These are phyloP conservation scores for Garrulus glandarius DNA, from an alignment of 2,797 vertebrate genomes.

Conservation along the genomic window DNA sequence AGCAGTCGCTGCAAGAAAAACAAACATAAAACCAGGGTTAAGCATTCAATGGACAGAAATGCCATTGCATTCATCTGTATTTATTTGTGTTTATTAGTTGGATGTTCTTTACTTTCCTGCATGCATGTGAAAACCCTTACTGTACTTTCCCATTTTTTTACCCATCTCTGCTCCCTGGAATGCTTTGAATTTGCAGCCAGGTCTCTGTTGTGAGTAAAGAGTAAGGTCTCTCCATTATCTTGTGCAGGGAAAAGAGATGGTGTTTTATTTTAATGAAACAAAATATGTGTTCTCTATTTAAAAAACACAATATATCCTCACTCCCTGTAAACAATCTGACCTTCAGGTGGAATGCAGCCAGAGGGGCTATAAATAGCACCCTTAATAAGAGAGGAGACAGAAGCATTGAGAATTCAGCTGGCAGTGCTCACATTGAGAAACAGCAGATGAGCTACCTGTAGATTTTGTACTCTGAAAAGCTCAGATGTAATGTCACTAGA, in stretches of 20 bases:
- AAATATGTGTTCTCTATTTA: conserved; percentile 66
- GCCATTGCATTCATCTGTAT: not conserved
- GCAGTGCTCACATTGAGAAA: not conserved
- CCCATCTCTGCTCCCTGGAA: not conserved
- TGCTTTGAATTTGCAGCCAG: not conserved
- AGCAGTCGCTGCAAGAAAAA: not conserved
- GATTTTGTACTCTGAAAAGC: not conserved
- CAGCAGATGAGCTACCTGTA: conserved; percentile 5
- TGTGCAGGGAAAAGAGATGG: conserved; percentile 18
- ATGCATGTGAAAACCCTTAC: not conserved
- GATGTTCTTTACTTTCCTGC: not conserved
- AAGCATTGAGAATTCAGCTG: not conserved
- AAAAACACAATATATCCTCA: conserved; percentile 68
- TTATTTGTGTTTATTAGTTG: not conserved
- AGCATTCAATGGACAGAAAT: not conserved
- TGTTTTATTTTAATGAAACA: conserved; percentile 38
- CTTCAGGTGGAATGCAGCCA: conserved; percentile 68
- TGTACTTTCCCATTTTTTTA: not conserved
- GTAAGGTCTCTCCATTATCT: not conserved
- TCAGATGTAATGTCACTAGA: not conserved
- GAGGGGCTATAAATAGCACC: conserved; percentile 69
- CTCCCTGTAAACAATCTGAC: conserved; percentile 71
- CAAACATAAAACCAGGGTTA: not conserved
- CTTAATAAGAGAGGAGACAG: conserved; percentile 21
- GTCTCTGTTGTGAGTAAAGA: not conserved